Base-by-base conservation (phyloP, 2,888 invertebrate genomes). In the Synanthedon tipuliformis region DNA sequence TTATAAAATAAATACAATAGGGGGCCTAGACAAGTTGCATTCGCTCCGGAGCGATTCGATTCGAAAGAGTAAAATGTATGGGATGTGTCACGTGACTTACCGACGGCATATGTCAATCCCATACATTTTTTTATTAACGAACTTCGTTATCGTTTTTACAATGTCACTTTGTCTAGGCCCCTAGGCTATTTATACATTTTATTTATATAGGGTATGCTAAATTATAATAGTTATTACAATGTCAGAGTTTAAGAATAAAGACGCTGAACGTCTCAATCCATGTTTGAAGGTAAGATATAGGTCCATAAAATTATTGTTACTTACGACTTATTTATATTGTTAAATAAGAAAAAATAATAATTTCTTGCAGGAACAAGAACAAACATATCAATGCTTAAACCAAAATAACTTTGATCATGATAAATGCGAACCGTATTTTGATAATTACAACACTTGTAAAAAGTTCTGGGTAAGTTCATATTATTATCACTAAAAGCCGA, bases 391-490 rank as follows among this genome's bases (percentile, higher is more conserved):
- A 70, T 96, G 96, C 66, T 82, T 95, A 16, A 88, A 90, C 64
- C 90, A 91, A 52, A 91, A 92, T 69, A 89, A 90, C 62, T 93
- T 89, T 64, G 89, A 93, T 59, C 88, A 89, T 52, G 88, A 89
- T 0, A 89, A 89, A 66, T 96, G 96, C 68, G 76, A 81, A 63
- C 54, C 76, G 0, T 90, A 91, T 70, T 94, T 95, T 68, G 89
- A 89, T 41, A 96, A 96, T 74, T 95, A 95, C 69, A 93, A 91
- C 57, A 89, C 87, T 3, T 96, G 95, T 74, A 93, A 91, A 73
- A 90, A 90, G 57, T 95, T 96, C 81, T 96, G 95, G 96, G 95
- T 95, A 88, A 78, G 49, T 16, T 49, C 49, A 49, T 10, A 27
- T 13, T 27, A 12, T 45, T 10, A 53, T 48, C 51, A 27, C 2